Evolutionary conservation across 2,797 vertebrate genomes (phyloP), one percentile per base, ranked within the genome.

Genomic region (Periophthalmus magnuspinnatus): DNA sequence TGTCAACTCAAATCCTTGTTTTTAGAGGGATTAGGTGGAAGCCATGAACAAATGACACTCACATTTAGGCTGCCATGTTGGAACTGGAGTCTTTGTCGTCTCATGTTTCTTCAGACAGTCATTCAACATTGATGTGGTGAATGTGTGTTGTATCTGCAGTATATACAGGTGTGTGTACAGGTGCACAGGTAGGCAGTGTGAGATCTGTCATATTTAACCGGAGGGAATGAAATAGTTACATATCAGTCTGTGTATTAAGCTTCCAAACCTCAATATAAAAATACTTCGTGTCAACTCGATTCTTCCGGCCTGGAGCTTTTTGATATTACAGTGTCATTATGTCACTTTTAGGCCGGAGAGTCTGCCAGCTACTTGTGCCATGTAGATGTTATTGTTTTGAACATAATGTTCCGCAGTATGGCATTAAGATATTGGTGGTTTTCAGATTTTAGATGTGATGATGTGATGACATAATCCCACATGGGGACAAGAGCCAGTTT

Each of bases 151-250:
- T 14, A 4, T 41, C 45, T 50, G 56, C 67, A 16, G 65, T 75
- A 68, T 75, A 61, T 22, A 71, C 65, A 68, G n/a, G 34, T 64
- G 66, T 70, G 50, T 75, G 70, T 74, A 57, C 69, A 47, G 64
- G 13, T 41, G 60, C 5, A 41, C 47, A 28, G 5, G 14, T n/a
- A n/a, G 14, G 28, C 58, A 60, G 32, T 60, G 33, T 59, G 58
- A 36, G 19, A 60, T 60, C 17, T 4, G 41, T n/a, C 7, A 1
- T 6, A 9, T 34, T 36, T 36, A 2, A 19, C 24, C 24, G 3
- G 24, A 8, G 28, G 55, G 28, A 5, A 33, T 28, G 0, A 22
- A 32, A 17, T 33, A 14, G 24, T 28, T 14, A 24, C 17, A 6
- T 22, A 21, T 55, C 28, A 28, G 28, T 28, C 9, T 22, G 52